These are phyloP conservation scores for Tangachromis dhanisi DNA, from an alignment of 2,113 vertebrate species.

Conservation along the genomic window DNA sequence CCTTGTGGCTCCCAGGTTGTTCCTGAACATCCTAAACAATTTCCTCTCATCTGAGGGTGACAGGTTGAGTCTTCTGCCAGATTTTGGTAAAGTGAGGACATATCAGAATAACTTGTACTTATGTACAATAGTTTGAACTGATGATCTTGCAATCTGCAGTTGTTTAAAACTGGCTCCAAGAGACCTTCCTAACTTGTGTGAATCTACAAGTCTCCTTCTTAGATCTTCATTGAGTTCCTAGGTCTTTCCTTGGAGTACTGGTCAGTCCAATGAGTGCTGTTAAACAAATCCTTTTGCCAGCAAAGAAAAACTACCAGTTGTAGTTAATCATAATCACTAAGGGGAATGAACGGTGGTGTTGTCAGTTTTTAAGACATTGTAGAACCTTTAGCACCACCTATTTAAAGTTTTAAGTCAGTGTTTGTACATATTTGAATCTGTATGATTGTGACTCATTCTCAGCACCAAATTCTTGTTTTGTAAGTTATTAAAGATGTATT, in stretches of 20 bases:
- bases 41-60: not conserved
- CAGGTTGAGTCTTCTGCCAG: not conserved
- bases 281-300: not conserved
- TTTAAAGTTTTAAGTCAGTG: not conserved
- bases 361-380: not conserved
- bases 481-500: not conserved
- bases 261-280: not conserved
- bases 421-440: not conserved
- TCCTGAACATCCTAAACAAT: not conserved
- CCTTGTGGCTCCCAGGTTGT: not conserved
- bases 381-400: not conserved
- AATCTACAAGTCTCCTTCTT: not conserved
- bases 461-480: not conserved
- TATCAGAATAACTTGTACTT: not conserved
- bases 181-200: not conserved
- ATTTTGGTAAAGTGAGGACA: not conserved
- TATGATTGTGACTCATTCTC: not conserved
- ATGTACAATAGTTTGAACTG: not conserved
- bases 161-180: not conserved
- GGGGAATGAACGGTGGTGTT: not conserved
- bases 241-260: not conserved
- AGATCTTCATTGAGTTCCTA: not conserved
- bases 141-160: not conserved
- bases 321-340: not conserved
- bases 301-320: not conserved